Base-by-base conservation (phyloP, 2,888 invertebrate genomes). In the Keiferia lycopersicella region DNA sequence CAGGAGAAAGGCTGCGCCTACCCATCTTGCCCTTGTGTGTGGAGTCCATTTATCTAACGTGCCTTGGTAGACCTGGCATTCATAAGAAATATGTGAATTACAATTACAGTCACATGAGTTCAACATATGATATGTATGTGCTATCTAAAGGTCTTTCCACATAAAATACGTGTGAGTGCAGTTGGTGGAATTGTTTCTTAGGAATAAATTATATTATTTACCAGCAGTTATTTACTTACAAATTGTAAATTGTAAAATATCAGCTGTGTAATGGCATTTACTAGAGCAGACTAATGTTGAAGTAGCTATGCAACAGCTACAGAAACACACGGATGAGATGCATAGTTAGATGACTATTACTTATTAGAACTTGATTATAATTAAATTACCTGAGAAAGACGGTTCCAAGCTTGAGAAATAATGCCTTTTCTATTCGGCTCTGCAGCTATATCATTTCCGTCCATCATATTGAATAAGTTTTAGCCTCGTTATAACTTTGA, bases 1-100 rank as follows among this genome's bases (percentile, higher is more conserved):
- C 82, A 97, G 85, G 72, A 98, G 88, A 68, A 94, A 83, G 74
- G 94, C 86, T 68, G 96, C 95, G 76, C 94, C 95, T 66, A 93
- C 86, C 98, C 98, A 98, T 91, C 98, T 94, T 73, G 94, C 94
- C 80, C 94, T 93, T 69, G 94, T 92, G 82, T 96, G 95, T 66
- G 98, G 97, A 73, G 97, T 97, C 94, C 96, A 96, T 82, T 94
- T 94, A 90, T 98, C 98, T 89, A 98, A 91, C 73, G 95, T 93
- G 79, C 95, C 95, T 93, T 97, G 97, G 88, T 96, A 96, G 79
- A 95, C 91, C 95, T 96, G 84, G 65, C 71, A 68, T 4, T 58
- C 12, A 48, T 65, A 39, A 56, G 11, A 18, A 51, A 12, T 18
- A n/a, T n/a, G n/a, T 16, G 8, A 18, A 18, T 50, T 16, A 50